Evolutionary conservation across 53 echinoderm and acorn worm species (phyloP).

Genomic region (Apostichopus leukothele): DNA sequence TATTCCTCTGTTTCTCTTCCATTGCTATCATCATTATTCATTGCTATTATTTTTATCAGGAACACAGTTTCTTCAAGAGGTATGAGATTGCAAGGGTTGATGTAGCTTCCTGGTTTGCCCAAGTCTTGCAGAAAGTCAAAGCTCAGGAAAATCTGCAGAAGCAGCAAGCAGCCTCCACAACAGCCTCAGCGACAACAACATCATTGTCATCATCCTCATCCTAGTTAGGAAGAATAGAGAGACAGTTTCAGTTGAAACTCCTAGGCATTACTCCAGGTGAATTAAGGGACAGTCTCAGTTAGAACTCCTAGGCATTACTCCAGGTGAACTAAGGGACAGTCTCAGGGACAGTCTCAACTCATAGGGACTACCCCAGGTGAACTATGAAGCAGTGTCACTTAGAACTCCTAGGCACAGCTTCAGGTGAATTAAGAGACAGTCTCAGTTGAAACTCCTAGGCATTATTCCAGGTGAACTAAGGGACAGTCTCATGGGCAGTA

Average conservation of each 20-base stretch:
- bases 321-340: neutral
- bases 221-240: neutral
- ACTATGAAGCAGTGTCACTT: no score
- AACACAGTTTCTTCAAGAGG: conserved; percentile 98
- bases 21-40: neutral
- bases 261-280: neutral
- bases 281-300: no score
- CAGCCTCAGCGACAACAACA: conserved; percentile 6
- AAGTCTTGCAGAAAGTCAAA: conserved; percentile 77
- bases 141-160: conserved; percentile 51
- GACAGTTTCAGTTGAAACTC: neutral
- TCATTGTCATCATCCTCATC: neutral
- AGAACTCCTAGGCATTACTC: neutral
- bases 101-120: conserved; percentile 96
- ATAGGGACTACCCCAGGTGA: no score
- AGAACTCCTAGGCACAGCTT: no score
- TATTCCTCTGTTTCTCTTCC: no score
- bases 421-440: neutral
- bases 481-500: no score
- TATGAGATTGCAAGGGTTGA: conserved; percentile 90
- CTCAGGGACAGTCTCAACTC: neutral
- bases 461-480: neutral
- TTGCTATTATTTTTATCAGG: conserved; percentile 51
- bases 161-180: conserved; percentile 39
- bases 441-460: neutral